Evolutionary conservation across 2,113 vertebrate genomes (phyloP).

Genomic region (Dasypus novemcinctus): DNA sequence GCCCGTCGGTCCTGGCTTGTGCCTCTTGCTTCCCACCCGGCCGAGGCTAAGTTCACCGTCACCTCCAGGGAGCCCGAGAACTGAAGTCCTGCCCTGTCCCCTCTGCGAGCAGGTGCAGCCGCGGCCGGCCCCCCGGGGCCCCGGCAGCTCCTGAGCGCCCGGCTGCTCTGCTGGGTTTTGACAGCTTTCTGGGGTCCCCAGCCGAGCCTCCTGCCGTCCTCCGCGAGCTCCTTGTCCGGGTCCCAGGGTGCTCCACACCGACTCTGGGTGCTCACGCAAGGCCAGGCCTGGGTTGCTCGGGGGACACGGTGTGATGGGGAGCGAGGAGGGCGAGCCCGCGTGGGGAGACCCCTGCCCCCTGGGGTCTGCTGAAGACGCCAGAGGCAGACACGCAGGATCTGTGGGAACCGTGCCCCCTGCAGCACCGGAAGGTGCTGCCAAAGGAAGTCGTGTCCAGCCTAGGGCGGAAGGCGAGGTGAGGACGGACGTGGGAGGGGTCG

Average conservation of each 20-base stretch:
- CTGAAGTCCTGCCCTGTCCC: not conserved
- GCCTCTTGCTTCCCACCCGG: not conserved
- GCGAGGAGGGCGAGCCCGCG: not conserved
- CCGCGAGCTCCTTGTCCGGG: too few species aligned
- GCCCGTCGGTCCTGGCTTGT: not conserved
- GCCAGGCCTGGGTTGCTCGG: not conserved
- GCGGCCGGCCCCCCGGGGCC: too few species aligned
- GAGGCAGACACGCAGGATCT: not conserved
- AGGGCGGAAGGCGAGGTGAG: not conserved
- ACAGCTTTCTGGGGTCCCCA: too few species aligned
- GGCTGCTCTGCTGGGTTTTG: too few species aligned
- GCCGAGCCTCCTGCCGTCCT: too few species aligned
- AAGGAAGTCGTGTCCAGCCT: not conserved
- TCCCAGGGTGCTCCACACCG: too few species aligned
- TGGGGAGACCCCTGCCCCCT: not conserved
- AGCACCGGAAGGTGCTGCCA: not conserved
- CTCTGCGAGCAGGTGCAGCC: not conserved
- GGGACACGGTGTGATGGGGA: not conserved
- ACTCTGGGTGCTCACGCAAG: not conserved
- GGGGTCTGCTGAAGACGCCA: not conserved
- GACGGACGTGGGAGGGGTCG: not conserved
- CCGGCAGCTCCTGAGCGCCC: too few species aligned
- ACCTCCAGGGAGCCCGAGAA: not conserved
- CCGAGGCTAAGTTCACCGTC: not conserved
- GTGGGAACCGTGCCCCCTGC: not conserved